phyloP scores from a whole-genome alignment of 2,113 vertebrate species.

The Ictalurus furcatus region DNA sequence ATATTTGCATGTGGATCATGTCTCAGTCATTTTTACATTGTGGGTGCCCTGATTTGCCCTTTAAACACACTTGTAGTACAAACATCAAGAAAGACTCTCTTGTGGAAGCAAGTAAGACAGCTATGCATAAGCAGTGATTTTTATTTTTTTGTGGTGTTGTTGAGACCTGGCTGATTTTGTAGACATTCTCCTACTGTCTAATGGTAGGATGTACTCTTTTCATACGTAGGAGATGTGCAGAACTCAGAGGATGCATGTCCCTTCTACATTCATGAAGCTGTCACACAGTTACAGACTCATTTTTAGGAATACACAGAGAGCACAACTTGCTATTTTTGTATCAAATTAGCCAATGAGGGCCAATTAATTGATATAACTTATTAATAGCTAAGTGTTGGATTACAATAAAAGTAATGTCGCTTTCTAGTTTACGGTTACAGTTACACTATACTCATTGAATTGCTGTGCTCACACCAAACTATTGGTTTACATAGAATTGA shows the following conservation, averaged over 20 bases:
- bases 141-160: neutral
- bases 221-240: neutral
- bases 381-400: neutral
- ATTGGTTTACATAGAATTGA: neutral
- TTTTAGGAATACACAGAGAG: neutral
- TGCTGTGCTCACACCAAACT: neutral
- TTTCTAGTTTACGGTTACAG: neutral
- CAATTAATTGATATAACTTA: neutral
- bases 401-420: neutral
- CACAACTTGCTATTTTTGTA: neutral
- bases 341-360: neutral
- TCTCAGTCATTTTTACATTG: constrained; percentile 13
- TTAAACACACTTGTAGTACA: neutral
- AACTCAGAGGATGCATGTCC: neutral
- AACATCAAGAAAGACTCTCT: neutral
- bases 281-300: neutral
- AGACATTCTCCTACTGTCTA: neutral
- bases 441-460: neutral
- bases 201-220: neutral
- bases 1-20: constrained; percentile 8
- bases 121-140: neutral
- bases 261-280: neutral
- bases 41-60: neutral
- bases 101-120: neutral
- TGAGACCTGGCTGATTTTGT: neutral